Conservation (phyloP, 92 coral and sea anemone genomes). For the Scolanthus callimorphus region DNA sequence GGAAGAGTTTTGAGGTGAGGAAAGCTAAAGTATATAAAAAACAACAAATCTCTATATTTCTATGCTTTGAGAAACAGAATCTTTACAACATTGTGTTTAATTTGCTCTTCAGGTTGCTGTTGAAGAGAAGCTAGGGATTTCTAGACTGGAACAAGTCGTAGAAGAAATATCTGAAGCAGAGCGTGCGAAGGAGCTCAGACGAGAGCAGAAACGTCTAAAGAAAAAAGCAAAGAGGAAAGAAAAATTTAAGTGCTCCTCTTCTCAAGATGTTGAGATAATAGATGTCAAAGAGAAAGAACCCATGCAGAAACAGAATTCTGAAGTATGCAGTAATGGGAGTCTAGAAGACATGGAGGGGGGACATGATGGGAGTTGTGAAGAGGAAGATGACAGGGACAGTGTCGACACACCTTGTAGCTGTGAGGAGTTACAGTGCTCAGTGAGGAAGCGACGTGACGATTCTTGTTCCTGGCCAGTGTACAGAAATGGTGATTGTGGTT, state of each 20-base stretch:
- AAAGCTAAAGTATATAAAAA: no score
- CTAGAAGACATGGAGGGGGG: slow-evolving; percentile 57
- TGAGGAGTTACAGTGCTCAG: slow-evolving; percentile 54
- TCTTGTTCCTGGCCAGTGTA: slow-evolving; percentile 22
- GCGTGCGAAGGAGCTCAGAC: slow-evolving; percentile 79
- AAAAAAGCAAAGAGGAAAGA: slow-evolving; percentile 88
- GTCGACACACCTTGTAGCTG: slow-evolving; percentile 70
- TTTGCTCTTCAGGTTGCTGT: slow-evolving; percentile 74
- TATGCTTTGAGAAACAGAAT: no score
- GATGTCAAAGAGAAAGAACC: slow-evolving; percentile 31
- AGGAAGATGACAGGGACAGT: slow-evolving; percentile 75
- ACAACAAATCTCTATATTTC: no score
- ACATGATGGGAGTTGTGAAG: slow-evolving; percentile 68
- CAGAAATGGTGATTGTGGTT: slow-evolving; percentile 68
- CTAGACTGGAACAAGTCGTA: slow-evolving; percentile 94
- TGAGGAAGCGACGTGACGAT: slow-evolving; percentile 28
- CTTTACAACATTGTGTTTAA: no score
- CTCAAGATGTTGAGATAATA: slow-evolving; percentile 22
- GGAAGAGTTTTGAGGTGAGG: slow-evolving; percentile 95
- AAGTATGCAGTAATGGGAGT: slow-evolving; percentile 34
- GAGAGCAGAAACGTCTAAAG: slow-evolving; percentile 88
- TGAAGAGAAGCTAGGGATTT: slow-evolving; percentile 91
- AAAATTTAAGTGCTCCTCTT: slow-evolving; percentile 70
- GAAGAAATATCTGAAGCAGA: slow-evolving; percentile 97
- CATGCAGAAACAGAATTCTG: slow-evolving; percentile 37